phyloP scores from a whole-genome alignment of 2,113 vertebrate genomes.

The Pteronura brasiliensis region DNA sequence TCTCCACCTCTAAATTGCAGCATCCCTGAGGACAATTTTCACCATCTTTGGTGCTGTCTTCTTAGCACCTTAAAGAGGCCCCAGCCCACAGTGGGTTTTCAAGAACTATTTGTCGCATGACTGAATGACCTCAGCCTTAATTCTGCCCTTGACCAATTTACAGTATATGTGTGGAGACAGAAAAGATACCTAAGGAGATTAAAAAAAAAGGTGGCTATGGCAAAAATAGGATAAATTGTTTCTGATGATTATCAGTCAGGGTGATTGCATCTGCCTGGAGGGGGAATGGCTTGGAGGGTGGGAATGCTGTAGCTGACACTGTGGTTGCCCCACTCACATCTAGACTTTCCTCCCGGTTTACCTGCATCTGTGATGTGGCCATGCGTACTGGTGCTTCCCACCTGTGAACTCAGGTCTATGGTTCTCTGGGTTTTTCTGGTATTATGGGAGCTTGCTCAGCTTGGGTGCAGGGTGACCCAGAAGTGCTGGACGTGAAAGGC shows the following conservation, averaged over 20 bases:
- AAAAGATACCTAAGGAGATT: background rate
- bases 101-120: background rate
- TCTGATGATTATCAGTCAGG: background rate
- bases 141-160: background rate
- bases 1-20: background rate
- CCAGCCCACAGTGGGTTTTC: background rate
- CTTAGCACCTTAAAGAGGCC: background rate
- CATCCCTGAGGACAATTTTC: background rate
- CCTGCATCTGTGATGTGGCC: background rate
- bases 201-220: background rate
- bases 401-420: rapidly evolving
- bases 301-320: rapidly evolving
- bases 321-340: background rate
- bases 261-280: background rate
- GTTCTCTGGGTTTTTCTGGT: background rate
- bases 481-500: background rate
- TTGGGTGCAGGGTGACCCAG: background rate
- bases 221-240: background rate
- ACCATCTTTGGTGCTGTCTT: background rate
- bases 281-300: no score
- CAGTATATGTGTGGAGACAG: background rate
- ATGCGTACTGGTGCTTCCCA: background rate
- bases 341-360: background rate
- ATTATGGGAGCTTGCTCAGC: background rate
- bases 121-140: background rate